Evolutionary conservation across 2,888 invertebrate genomes (phyloP), one percentile per base, ranked within the genome.

Genomic region (Pterostichus niger): DNA sequence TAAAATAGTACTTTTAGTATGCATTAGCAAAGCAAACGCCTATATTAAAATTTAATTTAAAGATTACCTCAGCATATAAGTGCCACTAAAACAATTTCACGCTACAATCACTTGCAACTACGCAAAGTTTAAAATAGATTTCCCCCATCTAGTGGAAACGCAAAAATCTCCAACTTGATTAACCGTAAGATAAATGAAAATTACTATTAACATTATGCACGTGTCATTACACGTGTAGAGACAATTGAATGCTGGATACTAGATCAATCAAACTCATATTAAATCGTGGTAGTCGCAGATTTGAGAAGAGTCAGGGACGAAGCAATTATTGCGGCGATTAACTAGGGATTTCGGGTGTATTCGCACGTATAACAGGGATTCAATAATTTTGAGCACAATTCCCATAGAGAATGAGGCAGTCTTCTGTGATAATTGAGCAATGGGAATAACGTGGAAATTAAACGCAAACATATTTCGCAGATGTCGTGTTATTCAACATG

Each of bases 31-130:
- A 56, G 44, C 44, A 68, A n/a, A 61, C 33, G 13, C 33, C 4
- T 44, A 17, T 40, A 44, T 71, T 40, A 71, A 71, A 71, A 71
- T 44, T 71, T 44, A 40, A 71, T 44, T 44, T 71, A 71, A 71
- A 13, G 68, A 71, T 71, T 46, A 71, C 13, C 35, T 35, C 10
- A 13, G 33, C 31, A 64, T 64, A 13, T 13, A 64, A 13, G 64
- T 64, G 11, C 35, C 6, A 13, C 31, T 40, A 44, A 44, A 44
- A 71, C 44, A 44, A 71, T 15, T 71, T 44, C 24, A 71, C 17
- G 44, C 15, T 44, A 44, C 9, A 44, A 71, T 71, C 24, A 71
- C 68, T 44, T 71, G 68, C 68, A 44, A 56, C 56, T 56, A 2
- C 0, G 9, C 15, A 17, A 10, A 71, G 68, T 15, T 71, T 13